phyloP scores from a whole-genome alignment of 2,888 invertebrate species.

The Balanococcus diminutus region DNA sequence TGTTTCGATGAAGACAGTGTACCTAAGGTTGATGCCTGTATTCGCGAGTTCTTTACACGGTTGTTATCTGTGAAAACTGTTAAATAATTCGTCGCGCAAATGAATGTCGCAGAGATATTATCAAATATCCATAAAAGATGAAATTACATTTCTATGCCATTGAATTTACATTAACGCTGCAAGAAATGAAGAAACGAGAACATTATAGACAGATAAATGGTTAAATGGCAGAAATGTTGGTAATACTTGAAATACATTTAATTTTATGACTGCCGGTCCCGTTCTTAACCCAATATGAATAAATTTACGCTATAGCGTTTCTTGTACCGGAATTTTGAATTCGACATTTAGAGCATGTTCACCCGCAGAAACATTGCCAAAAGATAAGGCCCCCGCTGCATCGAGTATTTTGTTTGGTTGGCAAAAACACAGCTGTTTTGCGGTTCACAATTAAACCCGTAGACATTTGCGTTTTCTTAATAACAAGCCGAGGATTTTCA shows the following conservation, averaged over 20 bases:
- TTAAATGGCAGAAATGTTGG: constrained; percentile 42
- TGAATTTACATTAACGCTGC: constrained; percentile 37
- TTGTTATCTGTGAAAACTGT: background rate
- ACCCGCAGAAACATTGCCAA: constrained; percentile 53
- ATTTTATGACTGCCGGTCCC: constrained; percentile 52
- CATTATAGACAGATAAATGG: constrained; percentile 27
- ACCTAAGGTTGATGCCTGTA: background rate
- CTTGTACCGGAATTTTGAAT: constrained; percentile 50
- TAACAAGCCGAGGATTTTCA: constrained; percentile 27
- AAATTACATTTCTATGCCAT: constrained; percentile 45
- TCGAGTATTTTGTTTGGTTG: constrained; percentile 48
- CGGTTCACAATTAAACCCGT: constrained; percentile 48
- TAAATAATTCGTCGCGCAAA: constrained; percentile 27
- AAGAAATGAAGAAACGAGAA: constrained; percentile 43
- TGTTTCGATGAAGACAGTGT: too few relatives aligned
- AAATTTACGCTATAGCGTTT: constrained; percentile 47
- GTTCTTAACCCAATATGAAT: constrained; percentile 47
- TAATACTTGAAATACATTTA: constrained; percentile 52
- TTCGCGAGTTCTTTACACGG: background rate
- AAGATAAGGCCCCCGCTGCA: constrained; percentile 47
- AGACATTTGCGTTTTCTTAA: constrained; percentile 51
- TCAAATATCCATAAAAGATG: constrained; percentile 42
- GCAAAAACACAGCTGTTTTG: constrained; percentile 55
- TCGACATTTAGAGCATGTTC: constrained; percentile 52
- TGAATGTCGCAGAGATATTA: constrained; percentile 35